Evolutionary conservation across 2,113 vertebrate species (phyloP).

Genomic region (Loxodonta africana): DNA sequence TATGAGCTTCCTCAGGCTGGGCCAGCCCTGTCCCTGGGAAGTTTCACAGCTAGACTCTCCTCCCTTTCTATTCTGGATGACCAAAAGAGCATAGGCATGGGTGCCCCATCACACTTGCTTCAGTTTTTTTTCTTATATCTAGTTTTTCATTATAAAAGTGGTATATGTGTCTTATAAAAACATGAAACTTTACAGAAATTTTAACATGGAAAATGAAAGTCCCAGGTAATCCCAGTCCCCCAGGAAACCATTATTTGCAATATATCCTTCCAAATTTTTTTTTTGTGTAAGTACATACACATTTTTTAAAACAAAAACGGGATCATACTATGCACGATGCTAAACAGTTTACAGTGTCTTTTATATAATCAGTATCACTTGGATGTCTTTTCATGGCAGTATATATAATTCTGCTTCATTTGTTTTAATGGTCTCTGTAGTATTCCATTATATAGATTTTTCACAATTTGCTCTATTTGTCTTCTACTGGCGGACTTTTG

Average conservation of each 20-base stretch:
- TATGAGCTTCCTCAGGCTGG: background rate
- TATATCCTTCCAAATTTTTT: background rate
- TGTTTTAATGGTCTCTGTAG: background rate
- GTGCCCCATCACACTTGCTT: background rate
- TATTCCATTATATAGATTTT: background rate
- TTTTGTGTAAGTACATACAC: background rate
- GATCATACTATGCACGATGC: conserved; percentile 18
- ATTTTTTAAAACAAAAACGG: background rate
- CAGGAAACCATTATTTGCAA: background rate
- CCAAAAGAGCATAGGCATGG: background rate
- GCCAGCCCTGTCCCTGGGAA: conserved; percentile 6
- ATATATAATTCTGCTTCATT: background rate
- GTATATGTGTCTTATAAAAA: background rate
- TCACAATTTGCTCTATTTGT: background rate
- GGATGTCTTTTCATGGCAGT: conserved; percentile 29
- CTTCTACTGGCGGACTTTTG: background rate
- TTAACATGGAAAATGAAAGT: conserved; percentile 51
- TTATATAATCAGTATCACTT: background rate
- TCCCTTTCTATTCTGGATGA: background rate
- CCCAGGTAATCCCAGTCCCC: background rate
- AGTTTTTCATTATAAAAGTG: conserved; percentile 25
- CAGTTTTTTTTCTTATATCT: background rate
- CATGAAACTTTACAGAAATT: conserved; percentile 40
- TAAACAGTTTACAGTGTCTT: conserved; percentile 11
- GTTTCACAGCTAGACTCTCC: background rate